Evolutionary conservation across 2,797 vertebrate genomes (phyloP), one percentile per base, ranked within the genome.

Genomic region (Enteromius trimaculatus): DNA sequence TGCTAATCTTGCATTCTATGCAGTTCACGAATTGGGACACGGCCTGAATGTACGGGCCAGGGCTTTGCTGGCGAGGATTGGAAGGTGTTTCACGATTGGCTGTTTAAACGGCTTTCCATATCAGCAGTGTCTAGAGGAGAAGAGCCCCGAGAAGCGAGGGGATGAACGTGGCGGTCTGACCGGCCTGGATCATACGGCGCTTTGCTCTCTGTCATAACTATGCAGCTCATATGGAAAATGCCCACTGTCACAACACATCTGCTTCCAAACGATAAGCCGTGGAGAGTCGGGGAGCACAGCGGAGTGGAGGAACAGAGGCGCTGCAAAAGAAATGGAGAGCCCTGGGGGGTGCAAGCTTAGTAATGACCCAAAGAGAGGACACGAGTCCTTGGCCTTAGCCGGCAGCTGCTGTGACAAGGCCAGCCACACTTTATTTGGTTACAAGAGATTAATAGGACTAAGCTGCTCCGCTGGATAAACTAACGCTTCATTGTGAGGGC

Each of bases 401-500:
- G 19, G 21, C 65, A 66, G 60, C 42, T n/a, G 39, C 4, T 26
- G 17, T 26, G 77, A 85, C 49, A 70, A 78, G 47, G 71, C 79
- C 69, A 4, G 39, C 44, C 51, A 60, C 86, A 60, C 76, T 87
- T 87, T 87, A 88, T 87, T 84, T 81, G 82, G 86, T 83, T 87
- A 83, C 85, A 83, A 80, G 66, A 83, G 83, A 89, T 87, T 84
- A 90, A 89, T 87, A 83, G 55, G 21, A 66, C 74, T 84, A 88
- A 89, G 86, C 88, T 87, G 81, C 83, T 89, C 65, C 21, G 69
- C 69, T 79, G 81, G 84, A 83, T 87, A 84, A 85, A 89, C 85
- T 58, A 72, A 77, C 42, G 83, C 66, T 66, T 83, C 72, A 71
- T 85, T 78, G 81, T 78, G 77, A 80, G n/a, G 70, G 65, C 76